Evolutionary conservation across 1,140 invertebrate species (phyloP).

Genomic region (Drosophila repletoides): DNA sequence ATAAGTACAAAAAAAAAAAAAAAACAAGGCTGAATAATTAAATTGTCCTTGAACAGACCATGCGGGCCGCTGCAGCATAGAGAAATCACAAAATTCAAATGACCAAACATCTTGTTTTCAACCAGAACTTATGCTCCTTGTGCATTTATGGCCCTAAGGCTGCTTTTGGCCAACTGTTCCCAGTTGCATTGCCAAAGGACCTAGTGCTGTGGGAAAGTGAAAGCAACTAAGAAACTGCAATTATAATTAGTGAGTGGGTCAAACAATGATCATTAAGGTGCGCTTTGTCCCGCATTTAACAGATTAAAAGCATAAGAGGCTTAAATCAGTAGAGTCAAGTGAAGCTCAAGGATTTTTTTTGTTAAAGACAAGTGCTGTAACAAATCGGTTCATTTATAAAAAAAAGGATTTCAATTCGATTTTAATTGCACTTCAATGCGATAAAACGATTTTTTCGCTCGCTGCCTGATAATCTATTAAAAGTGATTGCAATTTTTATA

Average conservation of each 20-base stretch:
- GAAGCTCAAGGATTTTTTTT: not conserved
- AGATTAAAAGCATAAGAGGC: conserved; percentile 3
- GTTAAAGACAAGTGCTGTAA: not conserved
- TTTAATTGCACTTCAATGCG: not conserved
- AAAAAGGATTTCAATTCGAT: not conserved
- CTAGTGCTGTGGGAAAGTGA: conserved; percentile 43
- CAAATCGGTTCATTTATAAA: not conserved
- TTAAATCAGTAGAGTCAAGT: not conserved
- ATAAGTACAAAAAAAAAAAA: conserved; percentile 2
- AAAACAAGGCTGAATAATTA: conserved; percentile 74
- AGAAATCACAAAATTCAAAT: conserved; percentile 44
- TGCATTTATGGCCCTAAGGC: conserved; percentile 41
- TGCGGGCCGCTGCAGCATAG: too few relatives aligned
- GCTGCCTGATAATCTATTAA: too few relatives aligned
- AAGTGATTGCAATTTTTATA: too few relatives aligned
- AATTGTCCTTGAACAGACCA: conserved; percentile 71
- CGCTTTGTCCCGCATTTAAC: conserved; percentile 3
- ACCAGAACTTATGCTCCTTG: conserved; percentile 59
- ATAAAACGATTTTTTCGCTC: too few relatives aligned
- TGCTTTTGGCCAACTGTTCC: not conserved
- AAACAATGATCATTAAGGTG: conserved; percentile 2
- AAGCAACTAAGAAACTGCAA: conserved; percentile 27
- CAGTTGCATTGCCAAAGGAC: conserved; percentile 3
- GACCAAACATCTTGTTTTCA: conserved; percentile 36
- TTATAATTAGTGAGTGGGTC: conserved; percentile 33